Conservation (phyloP, 2,888 invertebrate genomes). For the Gastrophysa polygoni region DNA sequence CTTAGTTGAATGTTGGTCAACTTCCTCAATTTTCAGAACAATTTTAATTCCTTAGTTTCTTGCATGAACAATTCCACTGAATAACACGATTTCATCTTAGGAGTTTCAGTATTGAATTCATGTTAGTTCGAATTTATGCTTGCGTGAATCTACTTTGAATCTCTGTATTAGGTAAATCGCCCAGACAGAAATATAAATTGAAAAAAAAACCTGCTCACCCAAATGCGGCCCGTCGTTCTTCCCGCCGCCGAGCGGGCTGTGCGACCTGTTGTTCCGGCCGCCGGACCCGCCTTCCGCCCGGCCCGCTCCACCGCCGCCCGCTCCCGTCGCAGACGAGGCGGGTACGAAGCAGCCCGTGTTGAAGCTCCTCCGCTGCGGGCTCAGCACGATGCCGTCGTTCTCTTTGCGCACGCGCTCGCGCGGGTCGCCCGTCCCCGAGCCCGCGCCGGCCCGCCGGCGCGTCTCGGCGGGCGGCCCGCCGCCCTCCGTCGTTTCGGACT, state of each 20-base stretch:
- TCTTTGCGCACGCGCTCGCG: slow-evolving; percentile 81
- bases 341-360: slow-evolving; percentile 86
- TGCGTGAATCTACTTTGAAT: too few relatives aligned
- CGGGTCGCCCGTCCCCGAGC: slow-evolving; percentile 63
- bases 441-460: slow-evolving; percentile 56
- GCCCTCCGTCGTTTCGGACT: slow-evolving; percentile 67
- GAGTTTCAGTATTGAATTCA: too few relatives aligned
- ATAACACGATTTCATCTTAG: too few relatives aligned
- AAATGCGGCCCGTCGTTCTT: slow-evolving; percentile 33
- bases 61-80: too few relatives aligned
- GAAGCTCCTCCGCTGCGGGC: slow-evolving; percentile 85
- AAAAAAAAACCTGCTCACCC: slow-evolving; percentile 18
- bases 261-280: slow-evolving; percentile 41
- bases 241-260: slow-evolving; percentile 46
- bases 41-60: too few relatives aligned
- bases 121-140: too few relatives aligned
- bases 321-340: slow-evolving; percentile 50
- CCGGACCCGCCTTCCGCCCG: slow-evolving; percentile 43
- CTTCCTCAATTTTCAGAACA: too few relatives aligned
- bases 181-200: too few relatives aligned
- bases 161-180: too few relatives aligned
- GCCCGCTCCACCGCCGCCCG: slow-evolving; percentile 26
- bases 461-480: slow-evolving; percentile 22
- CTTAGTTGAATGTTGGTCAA: too few relatives aligned
- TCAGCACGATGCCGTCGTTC: slow-evolving; percentile 82